Evolutionary conservation across 1,140 invertebrate genomes (phyloP), one percentile per base, ranked within the genome.

Genomic region (Copidosoma floridanum): DNA sequence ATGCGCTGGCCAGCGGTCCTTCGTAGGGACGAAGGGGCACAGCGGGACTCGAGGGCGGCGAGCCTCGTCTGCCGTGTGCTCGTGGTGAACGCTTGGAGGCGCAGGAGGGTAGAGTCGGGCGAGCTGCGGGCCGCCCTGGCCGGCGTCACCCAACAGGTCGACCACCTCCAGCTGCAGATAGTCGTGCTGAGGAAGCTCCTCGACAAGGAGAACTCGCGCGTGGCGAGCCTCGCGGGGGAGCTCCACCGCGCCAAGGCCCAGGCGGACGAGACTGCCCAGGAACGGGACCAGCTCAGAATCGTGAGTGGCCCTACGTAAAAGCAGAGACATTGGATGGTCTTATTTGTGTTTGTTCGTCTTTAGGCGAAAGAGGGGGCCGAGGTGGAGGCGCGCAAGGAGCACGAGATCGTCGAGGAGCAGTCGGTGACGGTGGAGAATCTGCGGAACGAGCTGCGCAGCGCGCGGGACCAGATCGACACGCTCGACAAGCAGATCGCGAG

Each of bases 141-240:
- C 2, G 26, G 79, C 32, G 68, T 80, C 7, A 75, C 79, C 60
- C 79, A 82, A 47, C 66, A 76, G 50, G 67, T 76, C n/a, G 80
- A 83, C 46, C 79, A 84, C 4, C 70, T 85, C 8, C 80, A 82
- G 21, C 71, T 84, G 7, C 85, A 86, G 66, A 82, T 85, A 53
- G 71, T 76, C n/a, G 80, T 84, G 3, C 72, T 87, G 23, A 81
- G 84, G 51, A 74, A 78, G 7, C 71, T 87, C 18, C 72, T 86
- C 59, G 78, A 84, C 41, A 80, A 81, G 2, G 85, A 86, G 70
- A 83, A 82, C 65, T 66, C 62, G 1, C 82, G 85, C 54, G 76
- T 85, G 21, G 69, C 75, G 5, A 76, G 80, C 58, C 76, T 84
- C 16, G 81, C 81, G 37, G 58, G 65, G 0, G 83, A 86, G 63